Evolutionary conservation across 2,888 invertebrate genomes (phyloP), one percentile per base, ranked within the genome.

Genomic region (Watsonalla binaria): DNA sequence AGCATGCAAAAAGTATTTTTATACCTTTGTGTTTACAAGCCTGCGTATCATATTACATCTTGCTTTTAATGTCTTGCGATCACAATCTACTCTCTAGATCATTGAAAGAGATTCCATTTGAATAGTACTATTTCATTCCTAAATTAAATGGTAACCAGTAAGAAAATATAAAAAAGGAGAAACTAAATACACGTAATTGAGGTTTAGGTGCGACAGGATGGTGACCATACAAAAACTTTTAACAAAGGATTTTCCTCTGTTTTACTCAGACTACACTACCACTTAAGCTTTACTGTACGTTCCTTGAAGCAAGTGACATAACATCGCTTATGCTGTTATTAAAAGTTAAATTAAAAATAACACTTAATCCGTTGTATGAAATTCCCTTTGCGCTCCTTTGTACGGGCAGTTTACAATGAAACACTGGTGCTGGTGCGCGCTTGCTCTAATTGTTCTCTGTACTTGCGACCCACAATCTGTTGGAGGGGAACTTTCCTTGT

Each of bases 391-490:
- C 61, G 61, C 65, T 73, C 70, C 62, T 72, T 72, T 70, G 66
- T 70, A 71, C 72, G 54, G 65, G 68, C 64, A 42, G 42, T 42
- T 68, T 67, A 72, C 71, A 73, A 70, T 72, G 73, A 68, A 75
- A 71, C 72, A 70, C 66, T 73, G 72, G 70, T 70, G 72, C 74
- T 63, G 66, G 71, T 70, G 65, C 74, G 69, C 74, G 73, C 77
- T 81, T 76, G 77, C 67, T 74, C 76, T 80, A 82, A 82, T 80
- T 78, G 80, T 76, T 76, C 68, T 61, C 64, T 58, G 61, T 60
- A 61, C 58, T 56, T 61, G 47, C 57, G 55, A 62, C 65, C 65
- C 64, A 63, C 63, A 66, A 61, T 66, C 63, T 61, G 63, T 51
- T 54, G 47, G 34, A 48, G 57, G 61, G 65, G 62, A 82, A 80